Evolutionary conservation across 2,888 invertebrate genomes (phyloP).

Genomic region (Hydroisotoma schaefferi): DNA sequence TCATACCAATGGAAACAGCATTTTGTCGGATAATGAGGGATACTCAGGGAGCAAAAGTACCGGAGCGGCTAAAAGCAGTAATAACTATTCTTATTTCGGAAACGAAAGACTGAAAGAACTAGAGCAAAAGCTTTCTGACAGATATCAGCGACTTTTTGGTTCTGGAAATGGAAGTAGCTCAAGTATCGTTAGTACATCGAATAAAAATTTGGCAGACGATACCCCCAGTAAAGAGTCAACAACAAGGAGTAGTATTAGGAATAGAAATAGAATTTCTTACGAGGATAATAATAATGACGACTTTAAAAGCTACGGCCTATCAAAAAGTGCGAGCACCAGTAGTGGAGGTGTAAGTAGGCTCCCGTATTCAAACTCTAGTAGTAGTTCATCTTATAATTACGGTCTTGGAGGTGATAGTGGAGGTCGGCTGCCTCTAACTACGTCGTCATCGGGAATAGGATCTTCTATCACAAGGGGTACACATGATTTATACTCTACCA

Average conservation of each 20-base stretch:
- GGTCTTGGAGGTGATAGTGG: constrained; percentile 21
- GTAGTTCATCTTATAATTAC: constrained; percentile 26
- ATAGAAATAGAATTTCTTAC: constrained; percentile 7
- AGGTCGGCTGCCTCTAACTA: constrained; percentile 11
- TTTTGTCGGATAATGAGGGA: background rate
- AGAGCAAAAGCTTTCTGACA: constrained; percentile 46
- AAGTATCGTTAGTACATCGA: background rate
- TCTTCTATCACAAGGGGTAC: background rate
- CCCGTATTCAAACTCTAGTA: constrained; percentile 25
- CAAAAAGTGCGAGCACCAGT: constrained; percentile 48
- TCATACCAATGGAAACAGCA: constrained; percentile 11
- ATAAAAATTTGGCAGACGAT: constrained; percentile 7
- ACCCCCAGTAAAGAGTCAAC: background rate
- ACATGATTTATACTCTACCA: constrained; percentile 22
- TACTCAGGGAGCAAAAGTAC: constrained; percentile 8
- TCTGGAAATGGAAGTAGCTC: background rate
- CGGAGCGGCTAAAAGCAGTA: constrained; percentile 15
- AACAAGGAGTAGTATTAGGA: constrained; percentile 6
- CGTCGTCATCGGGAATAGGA: background rate
- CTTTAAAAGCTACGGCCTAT: constrained; percentile 42
- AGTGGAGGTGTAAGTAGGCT: constrained; percentile 25
- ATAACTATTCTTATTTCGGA: constrained; percentile 46
- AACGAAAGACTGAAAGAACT: constrained; percentile 48
- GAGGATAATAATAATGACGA: constrained; percentile 26
- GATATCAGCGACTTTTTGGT: constrained; percentile 47